phyloP scores from a whole-genome alignment of 2,113 vertebrate genomes.

The Hemichromis elongatus region DNA sequence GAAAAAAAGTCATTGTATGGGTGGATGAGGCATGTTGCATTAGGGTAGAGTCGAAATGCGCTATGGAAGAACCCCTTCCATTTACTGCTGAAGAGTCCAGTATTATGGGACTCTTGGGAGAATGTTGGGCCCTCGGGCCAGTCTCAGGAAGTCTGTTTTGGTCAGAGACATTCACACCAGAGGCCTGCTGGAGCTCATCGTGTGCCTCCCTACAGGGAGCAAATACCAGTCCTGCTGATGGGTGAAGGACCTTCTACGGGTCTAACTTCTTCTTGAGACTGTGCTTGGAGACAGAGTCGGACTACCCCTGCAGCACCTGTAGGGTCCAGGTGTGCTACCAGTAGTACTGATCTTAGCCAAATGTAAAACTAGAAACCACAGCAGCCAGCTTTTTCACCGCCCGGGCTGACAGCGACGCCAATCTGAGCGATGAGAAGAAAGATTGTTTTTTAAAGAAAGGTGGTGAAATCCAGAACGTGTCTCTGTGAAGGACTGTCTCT shows the following conservation, averaged over 20 bases:
- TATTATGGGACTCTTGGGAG: background rate
- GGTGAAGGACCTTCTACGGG: accelerated
- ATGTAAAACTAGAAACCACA: background rate
- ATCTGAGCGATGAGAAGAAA: accelerated
- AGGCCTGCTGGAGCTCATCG: background rate
- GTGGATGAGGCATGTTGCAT: background rate
- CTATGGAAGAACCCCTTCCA: background rate
- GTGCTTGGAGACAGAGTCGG: background rate
- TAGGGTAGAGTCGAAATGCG: accelerated
- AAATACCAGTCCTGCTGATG: background rate
- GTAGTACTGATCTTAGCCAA: background rate
- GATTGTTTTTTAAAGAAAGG: too few relatives aligned
- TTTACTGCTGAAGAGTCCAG: background rate
- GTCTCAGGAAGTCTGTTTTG: background rate
- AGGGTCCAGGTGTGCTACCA: background rate
- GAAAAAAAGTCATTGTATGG: background rate
- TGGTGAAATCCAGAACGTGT: background rate
- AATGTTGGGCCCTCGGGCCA: background rate
- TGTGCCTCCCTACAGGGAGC: background rate
- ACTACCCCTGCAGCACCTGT: background rate
- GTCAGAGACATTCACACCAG: background rate
- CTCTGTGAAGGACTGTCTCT: background rate
- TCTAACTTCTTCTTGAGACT: background rate
- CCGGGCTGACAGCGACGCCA: accelerated
- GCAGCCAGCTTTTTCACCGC: background rate